phyloP scores from a whole-genome alignment of 2,888 invertebrate species.

The Parascotia fuliginaria region DNA sequence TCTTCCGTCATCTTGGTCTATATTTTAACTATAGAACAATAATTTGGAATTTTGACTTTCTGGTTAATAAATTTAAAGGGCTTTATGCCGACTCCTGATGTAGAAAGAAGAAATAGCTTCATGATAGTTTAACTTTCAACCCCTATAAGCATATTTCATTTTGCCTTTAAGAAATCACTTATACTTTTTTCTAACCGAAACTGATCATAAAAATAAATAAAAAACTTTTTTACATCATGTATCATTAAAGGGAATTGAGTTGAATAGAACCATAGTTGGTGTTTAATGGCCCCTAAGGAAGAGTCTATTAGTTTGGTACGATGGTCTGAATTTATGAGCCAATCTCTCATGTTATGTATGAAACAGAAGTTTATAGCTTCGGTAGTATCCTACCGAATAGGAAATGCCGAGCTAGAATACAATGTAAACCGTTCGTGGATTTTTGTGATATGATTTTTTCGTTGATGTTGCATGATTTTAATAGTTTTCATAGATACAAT shows the following conservation, averaged over 20 bases:
- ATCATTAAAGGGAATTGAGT: conserved; percentile 30
- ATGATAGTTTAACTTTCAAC: neutral
- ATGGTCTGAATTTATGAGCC: conserved; percentile 63
- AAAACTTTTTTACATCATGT: conserved; percentile 25
- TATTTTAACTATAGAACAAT: no score
- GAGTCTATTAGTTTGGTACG: conserved; percentile 68
- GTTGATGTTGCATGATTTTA: neutral
- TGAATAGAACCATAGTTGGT: conserved; percentile 48
- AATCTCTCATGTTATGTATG: conserved; percentile 56
- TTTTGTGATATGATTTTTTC: conserved; percentile 1
- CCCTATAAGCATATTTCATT: no score
- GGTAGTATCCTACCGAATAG: conserved; percentile 1
- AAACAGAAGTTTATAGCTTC: conserved; percentile 39
- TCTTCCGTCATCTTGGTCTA: no score
- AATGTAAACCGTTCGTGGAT: conserved; percentile 7
- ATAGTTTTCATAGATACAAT: neutral
- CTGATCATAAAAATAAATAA: conserved; percentile 17
- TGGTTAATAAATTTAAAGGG: no score
- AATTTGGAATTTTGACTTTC: no score
- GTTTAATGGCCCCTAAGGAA: conserved; percentile 66
- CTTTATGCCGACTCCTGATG: no score
- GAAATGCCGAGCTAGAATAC: conserved; percentile 1
- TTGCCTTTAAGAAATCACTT: neutral
- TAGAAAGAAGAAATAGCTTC: no score
- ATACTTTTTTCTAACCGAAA: neutral